Percentiles rank a stretch among this genome's conserved stretches.
Conservation (phyloP, 2,113 vertebrate genomes). For the Engystomops pustulosus region DNA sequence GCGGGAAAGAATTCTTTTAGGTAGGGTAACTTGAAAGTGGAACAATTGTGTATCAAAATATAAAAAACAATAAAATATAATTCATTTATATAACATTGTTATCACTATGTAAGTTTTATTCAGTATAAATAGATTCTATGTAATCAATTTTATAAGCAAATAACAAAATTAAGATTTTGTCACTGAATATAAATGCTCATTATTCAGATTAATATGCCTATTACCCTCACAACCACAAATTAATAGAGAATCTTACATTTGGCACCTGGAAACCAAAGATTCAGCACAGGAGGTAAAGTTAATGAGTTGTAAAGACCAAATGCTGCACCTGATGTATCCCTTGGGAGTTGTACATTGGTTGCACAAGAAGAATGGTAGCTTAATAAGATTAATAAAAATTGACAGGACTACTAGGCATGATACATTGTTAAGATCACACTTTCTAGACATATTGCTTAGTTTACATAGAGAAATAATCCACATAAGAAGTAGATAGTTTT, state of each 20-base stretch:
- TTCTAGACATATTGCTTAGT: no score
- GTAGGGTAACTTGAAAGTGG: no score
- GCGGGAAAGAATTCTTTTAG: no score
- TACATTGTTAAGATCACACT: background rate
- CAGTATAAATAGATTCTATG: no score
- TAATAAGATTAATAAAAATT: background rate
- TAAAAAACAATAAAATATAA: no score
- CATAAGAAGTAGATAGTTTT: background rate
- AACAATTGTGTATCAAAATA: no score
- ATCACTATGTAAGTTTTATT: no score
- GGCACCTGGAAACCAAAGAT: slow-evolving; percentile 7
- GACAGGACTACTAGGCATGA: background rate
- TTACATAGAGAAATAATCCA: background rate
- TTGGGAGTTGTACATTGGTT: background rate
- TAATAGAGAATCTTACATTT: background rate
- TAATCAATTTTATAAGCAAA: background rate
- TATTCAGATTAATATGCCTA: background rate
- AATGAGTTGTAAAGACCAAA: slow-evolving; percentile 31
- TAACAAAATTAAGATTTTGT: background rate
- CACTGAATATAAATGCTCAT: background rate
- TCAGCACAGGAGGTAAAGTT: slow-evolving; percentile 29
- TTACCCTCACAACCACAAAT: slow-evolving; percentile 2
- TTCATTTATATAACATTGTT: no score
- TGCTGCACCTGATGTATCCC: slow-evolving; percentile 12
- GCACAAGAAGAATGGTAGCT: background rate